Evolutionary conservation across 2,888 invertebrate genomes (phyloP).

Genomic region (Dromius quadrimaculatus): DNA sequence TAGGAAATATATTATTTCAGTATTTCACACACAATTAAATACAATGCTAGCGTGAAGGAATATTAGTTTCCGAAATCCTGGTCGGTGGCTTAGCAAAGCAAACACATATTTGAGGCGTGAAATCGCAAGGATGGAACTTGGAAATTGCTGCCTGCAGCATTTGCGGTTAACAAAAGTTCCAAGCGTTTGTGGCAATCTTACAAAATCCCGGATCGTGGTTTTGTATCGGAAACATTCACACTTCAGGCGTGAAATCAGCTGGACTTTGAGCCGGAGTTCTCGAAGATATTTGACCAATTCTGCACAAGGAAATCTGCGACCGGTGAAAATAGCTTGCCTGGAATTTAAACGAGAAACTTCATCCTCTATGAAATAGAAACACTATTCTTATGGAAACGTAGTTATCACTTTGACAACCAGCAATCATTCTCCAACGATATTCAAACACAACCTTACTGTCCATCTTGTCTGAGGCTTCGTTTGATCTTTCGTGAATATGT

Average conservation of each 20-base stretch:
- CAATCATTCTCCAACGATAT: too few relatives aligned
- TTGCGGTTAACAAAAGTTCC: background rate
- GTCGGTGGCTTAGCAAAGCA: constrained; percentile 19
- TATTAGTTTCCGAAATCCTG: constrained; percentile 27
- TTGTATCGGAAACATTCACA: constrained; percentile 26
- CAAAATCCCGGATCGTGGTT: background rate
- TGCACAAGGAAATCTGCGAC: constrained; percentile 3
- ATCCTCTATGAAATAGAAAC: constrained; percentile 7
- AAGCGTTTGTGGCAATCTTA: background rate
- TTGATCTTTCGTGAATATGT: too few relatives aligned
- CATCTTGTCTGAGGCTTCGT: too few relatives aligned
- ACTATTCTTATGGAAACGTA: too few relatives aligned
- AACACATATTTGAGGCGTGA: constrained; percentile 32
- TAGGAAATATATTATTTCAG: constrained; percentile 1
- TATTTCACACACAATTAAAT: constrained; percentile 26
- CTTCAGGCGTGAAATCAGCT: constrained; percentile 18
- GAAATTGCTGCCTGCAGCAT: constrained; percentile 5
- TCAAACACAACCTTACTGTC: too few relatives aligned
- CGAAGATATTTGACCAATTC: constrained; percentile 22
- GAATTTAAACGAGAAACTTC: constrained; percentile 24
- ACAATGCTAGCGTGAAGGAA: constrained; percentile 9
- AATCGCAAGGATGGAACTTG: constrained; percentile 7
- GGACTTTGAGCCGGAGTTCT: background rate
- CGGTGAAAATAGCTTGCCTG: background rate
- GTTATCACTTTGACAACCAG: too few relatives aligned